Percentiles rank a stretch among this genome's conserved stretches.
Conservation (phyloP, 2,113 vertebrate species). For the Nyctereutes procyonoides region DNA sequence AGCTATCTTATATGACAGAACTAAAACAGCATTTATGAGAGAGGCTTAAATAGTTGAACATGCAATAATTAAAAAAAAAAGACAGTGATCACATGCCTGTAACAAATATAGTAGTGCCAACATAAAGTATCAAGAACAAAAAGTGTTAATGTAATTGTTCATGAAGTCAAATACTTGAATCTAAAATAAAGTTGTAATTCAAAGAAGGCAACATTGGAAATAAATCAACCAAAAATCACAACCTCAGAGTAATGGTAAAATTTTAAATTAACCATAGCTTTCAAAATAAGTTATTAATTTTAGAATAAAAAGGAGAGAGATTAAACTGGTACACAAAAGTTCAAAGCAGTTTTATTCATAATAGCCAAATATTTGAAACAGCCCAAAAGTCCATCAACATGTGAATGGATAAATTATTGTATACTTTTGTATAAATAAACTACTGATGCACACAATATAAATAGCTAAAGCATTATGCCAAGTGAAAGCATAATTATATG, state of each 20-base stretch:
- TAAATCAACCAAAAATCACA: neutral
- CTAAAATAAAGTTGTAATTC: neutral
- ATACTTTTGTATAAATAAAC: neutral
- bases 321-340: neutral
- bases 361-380: neutral
- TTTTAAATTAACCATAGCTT: conserved; percentile 11
- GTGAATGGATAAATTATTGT: neutral
- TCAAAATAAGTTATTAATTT: conserved; percentile 50
- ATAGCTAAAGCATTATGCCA: neutral
- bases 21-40: neutral
- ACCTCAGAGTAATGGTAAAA: neutral
- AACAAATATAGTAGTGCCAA: neutral
- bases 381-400: neutral
- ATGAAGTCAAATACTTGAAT: neutral
- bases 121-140: neutral
- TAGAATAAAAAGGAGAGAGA: neutral
- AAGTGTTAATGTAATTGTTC: neutral
- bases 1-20: neutral
- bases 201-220: neutral
- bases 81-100: neutral
- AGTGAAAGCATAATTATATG: neutral
- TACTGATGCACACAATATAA: neutral
- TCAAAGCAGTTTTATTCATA: neutral
- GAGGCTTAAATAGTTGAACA: neutral
- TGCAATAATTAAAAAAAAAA: conserved; percentile 13